Conservation (phyloP, 2,888 invertebrate species). For the Epiblema foenella region DNA sequence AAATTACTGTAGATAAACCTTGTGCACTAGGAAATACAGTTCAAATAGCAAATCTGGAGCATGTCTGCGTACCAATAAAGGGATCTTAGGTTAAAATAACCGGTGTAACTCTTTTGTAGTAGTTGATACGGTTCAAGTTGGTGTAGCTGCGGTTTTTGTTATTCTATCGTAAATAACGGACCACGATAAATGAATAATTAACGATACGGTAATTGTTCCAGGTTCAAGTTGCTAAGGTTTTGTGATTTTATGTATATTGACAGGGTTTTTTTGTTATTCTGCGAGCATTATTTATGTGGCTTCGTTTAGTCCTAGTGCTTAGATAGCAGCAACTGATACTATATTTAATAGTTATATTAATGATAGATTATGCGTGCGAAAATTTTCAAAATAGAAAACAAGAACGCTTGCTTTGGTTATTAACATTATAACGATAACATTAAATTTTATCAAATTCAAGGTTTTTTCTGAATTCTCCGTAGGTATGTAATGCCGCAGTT, state of each 20-base stretch:
- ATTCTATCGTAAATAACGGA: constrained; percentile 52
- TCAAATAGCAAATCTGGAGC: not conserved
- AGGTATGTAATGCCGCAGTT: constrained; percentile 4
- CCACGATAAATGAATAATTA: constrained; percentile 56
- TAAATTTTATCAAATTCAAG: not conserved
- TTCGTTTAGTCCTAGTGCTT: not conserved
- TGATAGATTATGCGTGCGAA: not conserved
- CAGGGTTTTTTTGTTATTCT: constrained; percentile 24
- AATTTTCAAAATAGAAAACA: not conserved
- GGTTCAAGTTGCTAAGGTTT: constrained; percentile 46
- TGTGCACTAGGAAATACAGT: not conserved
- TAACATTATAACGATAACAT: not conserved
- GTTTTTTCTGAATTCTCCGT: not conserved
- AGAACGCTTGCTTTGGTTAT: not conserved
- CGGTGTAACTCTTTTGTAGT: not conserved
- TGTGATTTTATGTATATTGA: constrained; percentile 48
- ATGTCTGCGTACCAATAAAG: constrained; percentile 8
- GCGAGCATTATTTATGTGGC: not conserved
- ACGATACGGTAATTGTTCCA: constrained; percentile 49
- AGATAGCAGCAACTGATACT: not conserved
- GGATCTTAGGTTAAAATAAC: not conserved
- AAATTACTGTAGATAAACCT: not conserved
- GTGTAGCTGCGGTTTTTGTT: not conserved
- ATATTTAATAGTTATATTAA: not conserved
- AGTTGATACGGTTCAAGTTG: not conserved